Percentiles rank a stretch among this genome's conserved stretches.
These are phyloP conservation scores for Glomeris marginata DNA, from an alignment of 2,888 invertebrate genomes.

Conservation along the genomic window DNA sequence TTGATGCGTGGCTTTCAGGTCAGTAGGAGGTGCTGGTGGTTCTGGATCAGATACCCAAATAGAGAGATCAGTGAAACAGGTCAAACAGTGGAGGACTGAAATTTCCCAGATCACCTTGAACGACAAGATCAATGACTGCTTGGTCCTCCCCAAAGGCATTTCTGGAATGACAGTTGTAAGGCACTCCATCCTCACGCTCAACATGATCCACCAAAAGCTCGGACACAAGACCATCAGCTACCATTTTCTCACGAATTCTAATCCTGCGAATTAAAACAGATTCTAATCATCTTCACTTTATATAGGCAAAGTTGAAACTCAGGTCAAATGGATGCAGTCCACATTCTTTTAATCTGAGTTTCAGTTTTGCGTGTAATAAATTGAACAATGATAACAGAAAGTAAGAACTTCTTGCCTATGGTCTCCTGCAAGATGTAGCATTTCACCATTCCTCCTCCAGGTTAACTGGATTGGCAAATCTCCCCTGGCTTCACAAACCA, in stretches of 20 bases:
- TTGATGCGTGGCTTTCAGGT: constrained; percentile 50
- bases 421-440: constrained; percentile 6
- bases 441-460: constrained; percentile 46
- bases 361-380: not conserved
- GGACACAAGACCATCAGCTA: constrained; percentile 21
- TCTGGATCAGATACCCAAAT: constrained; percentile 33
- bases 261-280: constrained; percentile 12
- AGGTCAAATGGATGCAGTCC: not conserved
- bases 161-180: constrained; percentile 12
- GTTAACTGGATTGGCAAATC: constrained; percentile 88
- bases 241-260: constrained; percentile 21
- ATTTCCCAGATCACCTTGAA: constrained; percentile 24
- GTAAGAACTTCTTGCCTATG: constrained; percentile 1
- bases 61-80: no score
- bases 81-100: not conserved
- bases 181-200: constrained; percentile 12
- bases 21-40: constrained; percentile 52
- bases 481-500: constrained; percentile 64
- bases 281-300: no score
- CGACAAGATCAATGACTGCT: constrained; percentile 26
- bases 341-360: not conserved
- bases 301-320: no score
- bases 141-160: constrained; percentile 29
- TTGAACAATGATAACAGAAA: not conserved
- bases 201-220: constrained; percentile 23